phyloP scores from a whole-genome alignment of 2,113 vertebrate species.

The Crotalus helleri region DNA sequence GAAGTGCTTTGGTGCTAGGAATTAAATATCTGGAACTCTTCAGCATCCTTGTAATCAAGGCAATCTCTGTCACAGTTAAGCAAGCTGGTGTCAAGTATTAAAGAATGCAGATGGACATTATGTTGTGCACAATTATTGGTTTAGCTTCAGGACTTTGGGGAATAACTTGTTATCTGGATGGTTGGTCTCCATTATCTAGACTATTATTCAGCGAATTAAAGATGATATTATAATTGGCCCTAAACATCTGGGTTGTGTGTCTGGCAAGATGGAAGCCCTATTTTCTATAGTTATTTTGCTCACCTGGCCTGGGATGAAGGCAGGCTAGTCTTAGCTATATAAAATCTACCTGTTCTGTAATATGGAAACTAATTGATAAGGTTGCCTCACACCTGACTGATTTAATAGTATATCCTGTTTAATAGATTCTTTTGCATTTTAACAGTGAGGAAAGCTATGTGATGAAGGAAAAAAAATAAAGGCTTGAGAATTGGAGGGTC shows the following conservation, averaged over 20 bases:
- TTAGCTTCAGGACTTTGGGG: background rate
- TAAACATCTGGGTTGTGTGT: background rate
- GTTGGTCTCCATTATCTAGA: background rate
- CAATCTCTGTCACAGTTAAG: background rate
- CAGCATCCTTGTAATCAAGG: background rate
- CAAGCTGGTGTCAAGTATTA: background rate
- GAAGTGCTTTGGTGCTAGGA: background rate
- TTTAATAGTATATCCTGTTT: background rate
- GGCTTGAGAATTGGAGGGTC: background rate
- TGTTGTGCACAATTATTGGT: background rate
- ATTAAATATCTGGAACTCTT: background rate
- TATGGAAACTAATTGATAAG: background rate
- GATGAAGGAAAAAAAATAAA: background rate
- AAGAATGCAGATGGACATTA: background rate
- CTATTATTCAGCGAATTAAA: background rate
- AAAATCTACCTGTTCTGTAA: background rate
- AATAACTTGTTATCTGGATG: background rate
- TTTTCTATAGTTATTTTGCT: background rate
- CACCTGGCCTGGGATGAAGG: background rate
- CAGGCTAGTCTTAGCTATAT: too few relatives aligned
- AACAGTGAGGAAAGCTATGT: background rate
- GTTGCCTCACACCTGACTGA: background rate
- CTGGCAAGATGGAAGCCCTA: background rate
- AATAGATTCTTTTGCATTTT: background rate
- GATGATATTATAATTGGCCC: background rate